These are phyloP conservation scores for Psilopsiagon aurifrons DNA, from an alignment of 2,113 vertebrate genomes.

Conservation along the genomic window DNA sequence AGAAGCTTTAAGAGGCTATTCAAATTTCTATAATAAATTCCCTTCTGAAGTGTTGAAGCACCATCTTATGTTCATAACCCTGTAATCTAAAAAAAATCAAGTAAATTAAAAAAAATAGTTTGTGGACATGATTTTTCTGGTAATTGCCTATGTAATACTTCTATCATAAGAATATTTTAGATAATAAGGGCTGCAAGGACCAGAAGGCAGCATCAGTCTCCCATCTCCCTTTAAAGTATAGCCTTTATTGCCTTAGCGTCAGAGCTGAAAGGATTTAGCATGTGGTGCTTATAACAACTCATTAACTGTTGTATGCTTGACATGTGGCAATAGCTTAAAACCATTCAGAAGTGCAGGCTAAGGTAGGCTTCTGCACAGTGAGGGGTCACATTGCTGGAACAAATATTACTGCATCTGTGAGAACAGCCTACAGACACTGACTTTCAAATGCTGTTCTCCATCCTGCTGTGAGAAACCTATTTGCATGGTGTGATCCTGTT, in stretches of 20 bases:
- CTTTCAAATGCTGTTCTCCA: neutral
- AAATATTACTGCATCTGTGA: neutral
- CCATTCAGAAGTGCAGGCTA: neutral
- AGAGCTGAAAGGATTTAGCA: neutral
- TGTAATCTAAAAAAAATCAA: neutral
- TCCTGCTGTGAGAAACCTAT: neutral
- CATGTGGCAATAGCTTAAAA: neutral
- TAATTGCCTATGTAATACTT: neutral
- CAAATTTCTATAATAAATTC: neutral
- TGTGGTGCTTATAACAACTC: neutral
- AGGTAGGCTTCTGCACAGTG: neutral
- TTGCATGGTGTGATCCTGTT: rapidly evolving
- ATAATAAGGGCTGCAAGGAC: neutral
- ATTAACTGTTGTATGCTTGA: neutral
- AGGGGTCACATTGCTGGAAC: neutral
- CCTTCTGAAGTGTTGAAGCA: neutral
- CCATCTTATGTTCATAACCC: neutral
- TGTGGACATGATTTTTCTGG: neutral
- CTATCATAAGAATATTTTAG: neutral
- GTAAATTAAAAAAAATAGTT: neutral
- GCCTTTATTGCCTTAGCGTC: neutral
- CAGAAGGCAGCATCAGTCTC: neutral
- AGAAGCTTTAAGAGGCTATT: neutral
- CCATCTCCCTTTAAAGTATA: neutral
- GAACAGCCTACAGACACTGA: neutral